These are phyloP conservation scores for Dendrolimus kikuchii DNA, from an alignment of 1,140 invertebrate species.

Conservation along the genomic window DNA sequence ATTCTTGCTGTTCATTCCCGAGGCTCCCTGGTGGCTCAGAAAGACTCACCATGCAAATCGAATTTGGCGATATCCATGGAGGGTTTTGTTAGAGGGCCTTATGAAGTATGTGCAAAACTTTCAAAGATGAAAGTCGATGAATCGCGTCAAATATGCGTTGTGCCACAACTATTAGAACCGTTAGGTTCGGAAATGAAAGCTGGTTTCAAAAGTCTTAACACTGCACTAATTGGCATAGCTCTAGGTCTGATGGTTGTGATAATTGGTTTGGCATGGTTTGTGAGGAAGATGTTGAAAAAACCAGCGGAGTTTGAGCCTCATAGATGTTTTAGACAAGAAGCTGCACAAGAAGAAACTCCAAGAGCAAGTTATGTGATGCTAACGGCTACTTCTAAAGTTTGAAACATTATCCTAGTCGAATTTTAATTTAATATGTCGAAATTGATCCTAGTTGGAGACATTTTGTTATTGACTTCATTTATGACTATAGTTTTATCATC, in stretches of 20 bases:
- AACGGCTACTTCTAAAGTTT: slow-evolving; percentile 75
- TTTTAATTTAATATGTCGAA: neutral
- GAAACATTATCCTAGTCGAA: slow-evolving; percentile 4
- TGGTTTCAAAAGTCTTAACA: slow-evolving; percentile 66
- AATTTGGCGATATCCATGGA: slow-evolving; percentile 65
- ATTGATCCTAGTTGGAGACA: too few relatives aligned
- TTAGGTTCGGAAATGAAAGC: slow-evolving; percentile 53
- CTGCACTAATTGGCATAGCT: slow-evolving; percentile 70
- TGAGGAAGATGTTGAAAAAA: slow-evolving; percentile 71
- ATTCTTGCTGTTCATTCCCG: slow-evolving; percentile 57
- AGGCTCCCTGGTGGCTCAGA: slow-evolving; percentile 64
- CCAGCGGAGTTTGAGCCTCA: slow-evolving; percentile 66
- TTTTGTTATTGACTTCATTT: too few relatives aligned
- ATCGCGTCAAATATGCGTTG: slow-evolving; percentile 67
- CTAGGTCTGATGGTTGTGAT: slow-evolving; percentile 70
- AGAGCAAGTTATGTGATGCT: slow-evolving; percentile 75
- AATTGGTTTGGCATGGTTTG: slow-evolving; percentile 71
- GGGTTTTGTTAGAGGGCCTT: slow-evolving; percentile 63
- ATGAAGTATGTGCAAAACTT: slow-evolving; percentile 65
- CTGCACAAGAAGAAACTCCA: slow-evolving; percentile 60
- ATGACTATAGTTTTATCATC: too few relatives aligned
- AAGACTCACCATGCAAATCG: slow-evolving; percentile 60
- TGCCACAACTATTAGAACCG: slow-evolving; percentile 64
- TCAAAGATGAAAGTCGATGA: slow-evolving; percentile 58
- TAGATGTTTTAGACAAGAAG: slow-evolving; percentile 73